These are phyloP conservation scores for Lasius fuliginosus DNA, from an alignment of 2,888 invertebrate genomes.

Conservation along the genomic window DNA sequence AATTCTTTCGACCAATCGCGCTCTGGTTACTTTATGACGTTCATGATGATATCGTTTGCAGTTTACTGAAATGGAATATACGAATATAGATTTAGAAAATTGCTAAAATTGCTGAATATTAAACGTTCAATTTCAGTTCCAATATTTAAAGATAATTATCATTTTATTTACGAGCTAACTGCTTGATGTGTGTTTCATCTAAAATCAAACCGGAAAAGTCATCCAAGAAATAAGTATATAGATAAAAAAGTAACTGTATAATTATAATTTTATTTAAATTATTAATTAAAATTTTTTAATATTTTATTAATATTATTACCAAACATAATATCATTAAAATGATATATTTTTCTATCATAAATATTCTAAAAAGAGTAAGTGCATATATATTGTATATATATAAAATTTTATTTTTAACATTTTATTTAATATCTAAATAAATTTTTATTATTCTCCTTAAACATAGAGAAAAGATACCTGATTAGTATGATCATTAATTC, in stretches of 20 bases:
- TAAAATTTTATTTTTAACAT: background rate
- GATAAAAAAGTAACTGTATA: background rate
- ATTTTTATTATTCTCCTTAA: conserved; percentile 21
- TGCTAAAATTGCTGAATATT: background rate
- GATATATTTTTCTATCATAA: background rate
- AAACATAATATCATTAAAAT: background rate
- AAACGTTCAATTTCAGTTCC: background rate
- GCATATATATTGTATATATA: background rate
- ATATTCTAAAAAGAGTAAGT: background rate
- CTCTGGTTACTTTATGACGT: background rate
- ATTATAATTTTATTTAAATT: background rate
- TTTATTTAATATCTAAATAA: background rate
- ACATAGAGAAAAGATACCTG: background rate
- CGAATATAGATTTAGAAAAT: background rate
- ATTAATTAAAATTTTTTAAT: conserved; percentile 1
- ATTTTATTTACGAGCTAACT: background rate
- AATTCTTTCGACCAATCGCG: background rate
- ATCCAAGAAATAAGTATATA: background rate
- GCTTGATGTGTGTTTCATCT: background rate
- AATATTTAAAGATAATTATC: background rate
- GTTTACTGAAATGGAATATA: background rate
- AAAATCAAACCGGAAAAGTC: background rate
- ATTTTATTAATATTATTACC: background rate
- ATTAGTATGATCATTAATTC: conserved; percentile 62
- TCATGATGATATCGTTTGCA: background rate